Evolutionary conservation across 1,140 invertebrate genomes (phyloP), one percentile per base, ranked within the genome.

Genomic region (Drosophila eugracilis): DNA sequence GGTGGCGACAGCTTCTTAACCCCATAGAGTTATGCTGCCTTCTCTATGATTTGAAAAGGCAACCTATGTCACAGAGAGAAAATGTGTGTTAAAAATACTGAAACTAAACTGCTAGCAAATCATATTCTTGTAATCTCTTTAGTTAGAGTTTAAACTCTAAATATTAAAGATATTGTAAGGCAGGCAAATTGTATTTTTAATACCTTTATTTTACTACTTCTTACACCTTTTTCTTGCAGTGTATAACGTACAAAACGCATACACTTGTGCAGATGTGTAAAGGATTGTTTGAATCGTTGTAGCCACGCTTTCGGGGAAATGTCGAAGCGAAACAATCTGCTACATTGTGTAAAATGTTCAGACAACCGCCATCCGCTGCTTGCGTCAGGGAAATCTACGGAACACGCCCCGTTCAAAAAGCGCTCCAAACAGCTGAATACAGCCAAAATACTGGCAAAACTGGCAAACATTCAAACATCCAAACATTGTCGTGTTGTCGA

Each of bases 281-380:
- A 83, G 78, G 78, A 83, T 84, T 84, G 79, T 75, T 55, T 30
- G 59, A 48, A 81, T 72, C 50, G 44, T 57, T 79, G 76, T 70
- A 45, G 75, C 58, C 58, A 74, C 63, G 78, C 54, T 84, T 70
- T 78, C 74, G 63, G 79, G 79, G 79, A 84, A 84, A 84, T 84
- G 79, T 78, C 55, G 48, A 76, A 84, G 70, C 60, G 76, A 63
- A 85, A 79, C 80, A 84, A 84, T 84, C 36, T 84, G 79, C 75
- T 65, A 85, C 80, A 84, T 79, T 85, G 80, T 79, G 80, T 79
- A 84, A 84, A 84, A 69, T 84, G 80, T 76, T 66, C 59, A 63
- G 55, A 58, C 78, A 83, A 78, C 74, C 62, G 48, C 41, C 62
- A 58, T 53, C 42, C 67, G 48, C 69, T 26, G 54, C 48, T 47